Percentiles rank a stretch among this genome's conserved stretches.
These are phyloP conservation scores for Vesta saturnalis DNA, from an alignment of 2,888 invertebrate species.

Conservation along the genomic window DNA sequence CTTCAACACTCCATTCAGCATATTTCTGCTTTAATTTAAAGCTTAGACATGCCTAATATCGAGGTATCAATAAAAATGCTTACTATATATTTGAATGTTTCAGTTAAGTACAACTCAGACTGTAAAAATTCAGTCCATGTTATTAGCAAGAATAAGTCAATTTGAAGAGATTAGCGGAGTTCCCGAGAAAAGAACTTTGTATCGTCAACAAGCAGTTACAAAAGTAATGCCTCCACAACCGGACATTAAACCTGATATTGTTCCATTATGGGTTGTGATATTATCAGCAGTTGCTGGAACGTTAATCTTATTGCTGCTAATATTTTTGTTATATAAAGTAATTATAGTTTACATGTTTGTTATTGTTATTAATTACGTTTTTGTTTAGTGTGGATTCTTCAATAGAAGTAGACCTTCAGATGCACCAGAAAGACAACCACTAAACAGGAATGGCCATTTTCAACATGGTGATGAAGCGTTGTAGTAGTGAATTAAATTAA, in stretches of 20 bases:
- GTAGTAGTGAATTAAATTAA: constrained; percentile 61
- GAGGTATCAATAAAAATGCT: background rate
- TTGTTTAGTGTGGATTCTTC: constrained; percentile 94
- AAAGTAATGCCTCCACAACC: constrained; percentile 73
- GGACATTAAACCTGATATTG: constrained; percentile 72
- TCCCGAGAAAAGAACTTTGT: constrained; percentile 68
- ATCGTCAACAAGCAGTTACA: constrained; percentile 77
- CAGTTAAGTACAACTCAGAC: constrained; percentile 64
- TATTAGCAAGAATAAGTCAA: constrained; percentile 76
- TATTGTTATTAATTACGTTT: constrained; percentile 47
- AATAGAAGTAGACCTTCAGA: constrained; percentile 87
- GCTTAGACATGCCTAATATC: too few species aligned
- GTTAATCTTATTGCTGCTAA: constrained; percentile 78
- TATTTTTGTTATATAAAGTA: constrained; percentile 85
- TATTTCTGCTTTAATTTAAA: too few species aligned
- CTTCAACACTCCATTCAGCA: too few species aligned
- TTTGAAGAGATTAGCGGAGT: constrained; percentile 76
- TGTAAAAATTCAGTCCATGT: constrained; percentile 80
- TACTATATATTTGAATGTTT: constrained; percentile 25
- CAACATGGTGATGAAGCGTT: constrained; percentile 79
- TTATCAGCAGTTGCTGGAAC: constrained; percentile 86
- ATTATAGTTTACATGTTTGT: constrained; percentile 43
- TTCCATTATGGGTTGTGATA: constrained; percentile 89
- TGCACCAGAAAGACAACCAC: constrained; percentile 84
- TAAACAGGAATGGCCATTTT: constrained; percentile 78